These are phyloP conservation scores for Drosophila ercepeae DNA, from an alignment of 1,140 invertebrate genomes.

Conservation along the genomic window DNA sequence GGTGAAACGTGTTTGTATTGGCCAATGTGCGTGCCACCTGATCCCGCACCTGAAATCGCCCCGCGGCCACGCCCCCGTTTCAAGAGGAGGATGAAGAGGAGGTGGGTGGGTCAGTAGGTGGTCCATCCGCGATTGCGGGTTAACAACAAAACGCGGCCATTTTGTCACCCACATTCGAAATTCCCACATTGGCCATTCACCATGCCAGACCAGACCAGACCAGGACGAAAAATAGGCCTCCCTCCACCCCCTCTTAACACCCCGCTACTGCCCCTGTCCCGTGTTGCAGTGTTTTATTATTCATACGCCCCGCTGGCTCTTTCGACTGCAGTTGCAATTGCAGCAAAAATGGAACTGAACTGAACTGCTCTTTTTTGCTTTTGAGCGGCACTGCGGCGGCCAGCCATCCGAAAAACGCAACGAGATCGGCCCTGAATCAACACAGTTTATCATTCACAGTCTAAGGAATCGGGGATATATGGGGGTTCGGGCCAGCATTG, in stretches of 20 bases:
- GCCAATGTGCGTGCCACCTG: conserved; percentile 43
- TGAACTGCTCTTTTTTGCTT: conserved; percentile 17
- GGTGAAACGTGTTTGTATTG: conserved; percentile 28
- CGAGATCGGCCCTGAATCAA: background rate
- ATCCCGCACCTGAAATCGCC: conserved; percentile 9
- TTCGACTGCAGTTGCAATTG: conserved; percentile 27
- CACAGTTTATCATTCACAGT: conserved; percentile 11
- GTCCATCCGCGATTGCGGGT: background rate
- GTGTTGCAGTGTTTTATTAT: conserved; percentile 3
- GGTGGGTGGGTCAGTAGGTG: background rate
- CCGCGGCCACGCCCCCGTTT: background rate
- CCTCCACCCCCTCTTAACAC: background rate
- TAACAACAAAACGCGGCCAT: conserved; percentile 29
- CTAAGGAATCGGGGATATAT: background rate
- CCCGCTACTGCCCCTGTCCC: no score
- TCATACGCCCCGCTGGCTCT: conserved; percentile 36
- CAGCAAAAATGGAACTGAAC: conserved; percentile 23
- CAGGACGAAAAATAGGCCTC: no score
- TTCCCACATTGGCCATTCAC: conserved; percentile 20
- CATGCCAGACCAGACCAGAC: conserved; percentile 28
- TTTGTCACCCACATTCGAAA: conserved; percentile 34
- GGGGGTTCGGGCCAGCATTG: background rate
- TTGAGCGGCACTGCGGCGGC: background rate
- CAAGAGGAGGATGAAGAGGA: background rate
- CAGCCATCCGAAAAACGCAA: background rate